Evolutionary conservation across 2,113 vertebrate species (phyloP).

Genomic region (Triplophysa rosa): DNA sequence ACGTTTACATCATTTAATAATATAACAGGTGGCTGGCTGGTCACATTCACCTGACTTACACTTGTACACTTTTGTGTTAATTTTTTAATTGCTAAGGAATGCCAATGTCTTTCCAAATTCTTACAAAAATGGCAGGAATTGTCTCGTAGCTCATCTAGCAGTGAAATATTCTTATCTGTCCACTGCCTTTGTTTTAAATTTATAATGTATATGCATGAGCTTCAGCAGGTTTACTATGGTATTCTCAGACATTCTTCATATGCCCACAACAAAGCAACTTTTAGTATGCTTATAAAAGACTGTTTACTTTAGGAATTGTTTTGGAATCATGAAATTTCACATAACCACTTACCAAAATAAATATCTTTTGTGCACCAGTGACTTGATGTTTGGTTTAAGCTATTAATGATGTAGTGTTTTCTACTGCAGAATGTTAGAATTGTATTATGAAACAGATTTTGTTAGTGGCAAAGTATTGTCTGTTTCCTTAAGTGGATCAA

Average conservation of each 20-base stretch:
- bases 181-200: neutral
- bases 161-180: neutral
- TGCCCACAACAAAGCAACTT: neutral
- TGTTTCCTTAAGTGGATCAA: neutral
- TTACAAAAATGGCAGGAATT: conserved; percentile 15
- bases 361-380: neutral
- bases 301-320: conserved; percentile 5
- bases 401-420: neutral
- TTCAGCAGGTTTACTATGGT: conserved; percentile 1
- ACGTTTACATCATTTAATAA: conserved; percentile 28
- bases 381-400: neutral
- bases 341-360: neutral
- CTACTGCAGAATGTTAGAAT: too few species aligned
- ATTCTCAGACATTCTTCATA: neutral
- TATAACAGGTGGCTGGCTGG: conserved; percentile 65
- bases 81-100: conserved; percentile 9
- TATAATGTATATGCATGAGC: neutral
- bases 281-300: conserved; percentile 12
- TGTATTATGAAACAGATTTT: neutral
- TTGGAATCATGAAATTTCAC: neutral
- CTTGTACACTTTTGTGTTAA: conserved; percentile 16
- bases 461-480: neutral
- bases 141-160: neutral
- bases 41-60: conserved; percentile 60
- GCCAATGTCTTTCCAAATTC: conserved; percentile 4